Evolutionary conservation across 2,888 invertebrate genomes (phyloP).

Genomic region (Halictus quadricinctus): DNA sequence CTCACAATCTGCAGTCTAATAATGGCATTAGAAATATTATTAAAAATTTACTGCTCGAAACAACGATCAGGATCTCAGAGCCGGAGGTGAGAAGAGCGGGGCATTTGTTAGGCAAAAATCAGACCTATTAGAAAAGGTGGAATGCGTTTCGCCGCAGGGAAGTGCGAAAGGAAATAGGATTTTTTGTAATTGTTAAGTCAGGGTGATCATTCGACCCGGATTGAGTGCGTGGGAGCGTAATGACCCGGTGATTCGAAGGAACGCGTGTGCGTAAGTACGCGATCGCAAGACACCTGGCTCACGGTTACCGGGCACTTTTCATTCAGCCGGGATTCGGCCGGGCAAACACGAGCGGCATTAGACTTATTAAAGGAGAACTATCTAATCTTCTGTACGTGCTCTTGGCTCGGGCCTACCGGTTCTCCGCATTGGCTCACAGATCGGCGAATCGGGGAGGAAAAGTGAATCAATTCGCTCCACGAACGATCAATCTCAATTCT

Average conservation of each 20-base stretch:
- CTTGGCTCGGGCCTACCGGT: conserved; percentile 18
- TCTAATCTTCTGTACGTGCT: conserved; percentile 65
- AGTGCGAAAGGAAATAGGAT: not conserved
- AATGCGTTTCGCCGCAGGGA: not conserved
- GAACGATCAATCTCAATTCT: not conserved
- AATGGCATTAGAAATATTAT: not conserved
- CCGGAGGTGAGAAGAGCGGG: not conserved
- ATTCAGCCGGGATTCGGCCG: conserved; percentile 33
- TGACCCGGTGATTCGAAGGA: conserved; percentile 12
- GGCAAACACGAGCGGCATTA: conserved; percentile 55
- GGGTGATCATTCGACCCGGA: not conserved
- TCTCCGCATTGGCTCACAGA: conserved; percentile 47
- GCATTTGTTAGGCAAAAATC: not conserved
- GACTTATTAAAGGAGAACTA: conserved; percentile 50
- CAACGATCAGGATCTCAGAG: not conserved
- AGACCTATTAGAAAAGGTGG: not conserved
- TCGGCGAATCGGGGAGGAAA: not conserved
- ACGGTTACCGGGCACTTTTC: conserved; percentile 42
- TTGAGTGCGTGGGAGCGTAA: conserved; percentile 33
- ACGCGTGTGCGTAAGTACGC: conserved; percentile 21
- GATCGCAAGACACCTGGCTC: conserved; percentile 13
- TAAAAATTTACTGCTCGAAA: not conserved
- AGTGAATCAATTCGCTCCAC: not conserved
- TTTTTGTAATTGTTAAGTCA: not conserved
- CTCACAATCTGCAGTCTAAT: not conserved